Evolutionary conservation across 1,140 invertebrate genomes (phyloP).

Genomic region (Papilio xuthus): DNA sequence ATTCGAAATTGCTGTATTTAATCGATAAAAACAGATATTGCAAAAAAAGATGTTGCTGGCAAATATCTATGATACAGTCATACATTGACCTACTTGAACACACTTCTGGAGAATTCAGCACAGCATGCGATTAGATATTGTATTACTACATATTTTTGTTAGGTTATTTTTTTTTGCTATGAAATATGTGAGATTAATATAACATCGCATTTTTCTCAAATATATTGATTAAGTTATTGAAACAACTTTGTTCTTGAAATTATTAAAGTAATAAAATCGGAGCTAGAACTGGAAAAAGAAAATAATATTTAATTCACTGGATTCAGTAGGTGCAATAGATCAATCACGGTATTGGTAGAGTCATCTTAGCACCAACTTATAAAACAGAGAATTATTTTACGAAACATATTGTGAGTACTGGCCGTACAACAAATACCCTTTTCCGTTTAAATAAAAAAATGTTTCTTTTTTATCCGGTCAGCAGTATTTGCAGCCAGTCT

Average conservation of each 20-base stretch:
- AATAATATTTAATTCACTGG: not conserved
- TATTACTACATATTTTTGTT: not conserved
- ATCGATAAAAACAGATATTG: slow-evolving; percentile 16
- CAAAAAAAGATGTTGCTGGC: slow-evolving; percentile 16
- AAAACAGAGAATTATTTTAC: not conserved
- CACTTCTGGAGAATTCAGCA: slow-evolving; percentile 22
- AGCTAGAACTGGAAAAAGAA: not conserved
- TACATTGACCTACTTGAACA: slow-evolving; percentile 31
- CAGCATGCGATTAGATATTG: slow-evolving; percentile 31
- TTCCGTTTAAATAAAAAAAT: not conserved
- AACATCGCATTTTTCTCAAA: not conserved
- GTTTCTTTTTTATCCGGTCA: not conserved
- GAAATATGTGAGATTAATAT: not conserved
- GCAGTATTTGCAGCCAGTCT: not conserved
- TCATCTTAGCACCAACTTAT: not conserved
- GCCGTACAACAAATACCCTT: not conserved
- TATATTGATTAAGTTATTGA: not conserved
- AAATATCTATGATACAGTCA: slow-evolving; percentile 19
- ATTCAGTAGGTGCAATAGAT: not conserved
- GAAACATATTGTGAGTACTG: not conserved
- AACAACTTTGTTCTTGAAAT: too few relatives aligned
- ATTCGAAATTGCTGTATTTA: not conserved
- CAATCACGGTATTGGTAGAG: not conserved
- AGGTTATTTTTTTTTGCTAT: not conserved
- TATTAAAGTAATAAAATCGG: too few relatives aligned